phyloP scores from a whole-genome alignment of 2,888 invertebrate species.

The Saturnia japonica region DNA sequence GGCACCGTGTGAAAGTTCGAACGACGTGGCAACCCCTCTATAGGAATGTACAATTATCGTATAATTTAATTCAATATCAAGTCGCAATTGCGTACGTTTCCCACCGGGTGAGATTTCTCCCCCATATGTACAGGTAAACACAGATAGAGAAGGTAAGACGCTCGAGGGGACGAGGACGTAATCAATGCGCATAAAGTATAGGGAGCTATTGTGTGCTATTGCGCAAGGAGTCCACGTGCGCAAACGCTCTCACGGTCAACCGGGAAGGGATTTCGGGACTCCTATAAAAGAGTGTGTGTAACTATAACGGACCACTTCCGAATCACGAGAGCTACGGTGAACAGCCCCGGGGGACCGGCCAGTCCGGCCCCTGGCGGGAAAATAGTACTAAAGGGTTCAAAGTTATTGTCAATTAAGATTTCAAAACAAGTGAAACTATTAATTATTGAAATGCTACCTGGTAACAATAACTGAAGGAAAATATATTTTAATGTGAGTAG shows the following conservation, averaged over 20 bases:
- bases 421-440: slow-evolving; percentile 51
- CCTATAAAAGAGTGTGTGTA: slow-evolving; percentile 60
- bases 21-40: slow-evolving; percentile 60
- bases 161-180: slow-evolving; percentile 75
- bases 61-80: slow-evolving; percentile 69
- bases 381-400: slow-evolving; percentile 29
- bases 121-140: slow-evolving; percentile 73
- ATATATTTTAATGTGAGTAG: slow-evolving; percentile 11
- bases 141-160: slow-evolving; percentile 75
- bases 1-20: slow-evolving; percentile 69
- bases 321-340: slow-evolving; percentile 54
- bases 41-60: slow-evolving; percentile 60
- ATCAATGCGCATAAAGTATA: slow-evolving; percentile 71
- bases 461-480: slow-evolving; percentile 36
- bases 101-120: slow-evolving; percentile 76
- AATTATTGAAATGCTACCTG: slow-evolving; percentile 30
- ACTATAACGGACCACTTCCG: slow-evolving; percentile 59
- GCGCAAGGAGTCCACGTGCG: slow-evolving; percentile 77
- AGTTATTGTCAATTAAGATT: slow-evolving; percentile 58
- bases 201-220: slow-evolving; percentile 72
- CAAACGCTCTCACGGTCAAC: slow-evolving; percentile 69
- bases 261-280: slow-evolving; percentile 59
- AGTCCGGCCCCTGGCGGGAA: slow-evolving; percentile 56
- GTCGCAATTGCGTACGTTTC: slow-evolving; percentile 68
- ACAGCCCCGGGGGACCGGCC: slow-evolving; percentile 62